These are phyloP conservation scores for Taxidea taxus DNA, from an alignment of 2,113 vertebrate genomes.

Conservation along the genomic window DNA sequence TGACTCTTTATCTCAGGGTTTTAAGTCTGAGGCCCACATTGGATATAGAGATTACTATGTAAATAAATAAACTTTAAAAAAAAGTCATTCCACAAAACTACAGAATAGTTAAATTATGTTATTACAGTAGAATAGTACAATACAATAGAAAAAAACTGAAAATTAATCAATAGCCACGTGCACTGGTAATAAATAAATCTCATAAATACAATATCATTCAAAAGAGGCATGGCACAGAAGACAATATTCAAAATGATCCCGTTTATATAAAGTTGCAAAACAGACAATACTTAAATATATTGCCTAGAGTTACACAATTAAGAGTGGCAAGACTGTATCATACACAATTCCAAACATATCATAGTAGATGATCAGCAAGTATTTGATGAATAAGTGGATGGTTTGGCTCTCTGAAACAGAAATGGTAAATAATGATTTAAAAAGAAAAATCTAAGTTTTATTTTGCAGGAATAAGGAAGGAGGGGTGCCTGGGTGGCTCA, in stretches of 20 bases:
- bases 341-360: background rate
- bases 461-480: background rate
- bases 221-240: background rate
- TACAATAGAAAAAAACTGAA: background rate
- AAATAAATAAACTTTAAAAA: background rate
- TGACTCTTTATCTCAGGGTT: background rate
- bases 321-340: background rate
- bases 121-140: background rate
- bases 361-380: background rate
- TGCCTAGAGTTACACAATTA: background rate
- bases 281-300: background rate
- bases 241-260: background rate
- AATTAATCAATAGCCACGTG: background rate
- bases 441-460: slow-evolving; percentile 1
- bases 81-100: background rate
- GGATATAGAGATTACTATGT: background rate
- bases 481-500: background rate
- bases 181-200: background rate
- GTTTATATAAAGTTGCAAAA: slow-evolving; percentile 4
- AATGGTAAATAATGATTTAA: background rate
- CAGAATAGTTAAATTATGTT: background rate
- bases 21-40: background rate
- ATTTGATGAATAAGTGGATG: background rate
- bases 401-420: slow-evolving; percentile 19
- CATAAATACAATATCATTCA: background rate